Percentiles rank a stretch among this genome's conserved stretches.
These are phyloP conservation scores for Bergia puertoricense DNA, from an alignment of 92 coral and sea anemone species.

Conservation along the genomic window DNA sequence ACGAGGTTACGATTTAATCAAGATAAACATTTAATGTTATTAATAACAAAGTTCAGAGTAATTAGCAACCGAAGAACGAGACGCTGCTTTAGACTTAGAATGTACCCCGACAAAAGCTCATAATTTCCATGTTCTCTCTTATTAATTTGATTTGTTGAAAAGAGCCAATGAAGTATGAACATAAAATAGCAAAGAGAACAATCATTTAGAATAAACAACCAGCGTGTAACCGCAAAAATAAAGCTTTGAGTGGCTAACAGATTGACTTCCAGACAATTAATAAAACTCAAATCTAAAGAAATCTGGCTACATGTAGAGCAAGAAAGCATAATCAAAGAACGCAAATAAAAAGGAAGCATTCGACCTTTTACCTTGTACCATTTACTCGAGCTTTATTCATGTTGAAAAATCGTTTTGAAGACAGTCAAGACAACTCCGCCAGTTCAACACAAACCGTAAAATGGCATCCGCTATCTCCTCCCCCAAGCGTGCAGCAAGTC, in stretches of 20 bases:
- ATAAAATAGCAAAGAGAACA: not conserved
- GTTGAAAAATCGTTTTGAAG: not conserved
- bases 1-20: not conserved
- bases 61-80: not conserved
- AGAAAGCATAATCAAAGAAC: not conserved
- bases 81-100: not conserved
- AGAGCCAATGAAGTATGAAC: constrained; percentile 15
- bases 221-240: not conserved
- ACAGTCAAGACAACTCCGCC: not conserved
- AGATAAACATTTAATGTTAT: no score
- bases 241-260: constrained; percentile 5
- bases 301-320: not conserved
- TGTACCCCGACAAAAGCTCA: not conserved
- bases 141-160: constrained; percentile 15
- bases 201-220: constrained; percentile 9
- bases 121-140: constrained; percentile 1
- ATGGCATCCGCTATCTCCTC: constrained; percentile 30
- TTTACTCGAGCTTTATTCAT: not conserved
- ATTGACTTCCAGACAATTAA: not conserved
- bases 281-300: not conserved
- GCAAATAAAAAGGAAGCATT: not conserved
- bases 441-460: not conserved
- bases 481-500: constrained; percentile 3
- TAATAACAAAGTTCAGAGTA: no score
- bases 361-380: not conserved